Conservation (phyloP, 2,113 vertebrate species). For the Grantiella picta region DNA sequence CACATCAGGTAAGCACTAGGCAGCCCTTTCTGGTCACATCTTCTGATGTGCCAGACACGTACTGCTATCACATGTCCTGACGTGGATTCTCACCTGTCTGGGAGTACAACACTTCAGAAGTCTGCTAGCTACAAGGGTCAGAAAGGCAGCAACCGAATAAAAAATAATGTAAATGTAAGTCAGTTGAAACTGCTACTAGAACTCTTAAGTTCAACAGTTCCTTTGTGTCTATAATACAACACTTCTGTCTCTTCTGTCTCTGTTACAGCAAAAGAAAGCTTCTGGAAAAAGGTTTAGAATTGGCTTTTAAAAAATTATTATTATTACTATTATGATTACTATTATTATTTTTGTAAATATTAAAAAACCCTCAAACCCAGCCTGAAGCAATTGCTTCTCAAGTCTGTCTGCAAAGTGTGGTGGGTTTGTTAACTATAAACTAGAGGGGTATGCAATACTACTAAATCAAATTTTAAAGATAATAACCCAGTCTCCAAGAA, state of each 20-base stretch:
- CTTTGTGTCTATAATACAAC: neutral
- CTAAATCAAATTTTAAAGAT: neutral
- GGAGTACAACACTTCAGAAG: neutral
- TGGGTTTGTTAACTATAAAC: neutral
- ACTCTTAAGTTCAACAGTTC: neutral
- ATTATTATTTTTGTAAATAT: neutral
- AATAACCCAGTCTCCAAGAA: neutral
- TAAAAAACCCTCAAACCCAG: neutral
- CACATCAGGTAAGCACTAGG: accelerated
- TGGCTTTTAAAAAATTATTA: neutral
- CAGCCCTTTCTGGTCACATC: neutral
- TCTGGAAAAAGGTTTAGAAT: neutral
- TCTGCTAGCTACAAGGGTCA: neutral
- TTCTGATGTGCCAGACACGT: neutral
- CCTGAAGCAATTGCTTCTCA: neutral
- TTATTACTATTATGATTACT: neutral
- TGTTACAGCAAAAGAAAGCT: neutral
- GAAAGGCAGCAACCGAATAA: neutral
- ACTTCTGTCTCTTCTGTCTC: neutral
- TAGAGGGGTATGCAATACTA: neutral
- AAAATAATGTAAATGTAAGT: neutral
- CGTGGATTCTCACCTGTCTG: neutral
- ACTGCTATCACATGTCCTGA: neutral
- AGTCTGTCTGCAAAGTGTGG: neutral
- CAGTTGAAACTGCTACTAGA: neutral